Conservation (phyloP, 2,888 invertebrate genomes). For the Lepidocyrtinus sp. region DNA sequence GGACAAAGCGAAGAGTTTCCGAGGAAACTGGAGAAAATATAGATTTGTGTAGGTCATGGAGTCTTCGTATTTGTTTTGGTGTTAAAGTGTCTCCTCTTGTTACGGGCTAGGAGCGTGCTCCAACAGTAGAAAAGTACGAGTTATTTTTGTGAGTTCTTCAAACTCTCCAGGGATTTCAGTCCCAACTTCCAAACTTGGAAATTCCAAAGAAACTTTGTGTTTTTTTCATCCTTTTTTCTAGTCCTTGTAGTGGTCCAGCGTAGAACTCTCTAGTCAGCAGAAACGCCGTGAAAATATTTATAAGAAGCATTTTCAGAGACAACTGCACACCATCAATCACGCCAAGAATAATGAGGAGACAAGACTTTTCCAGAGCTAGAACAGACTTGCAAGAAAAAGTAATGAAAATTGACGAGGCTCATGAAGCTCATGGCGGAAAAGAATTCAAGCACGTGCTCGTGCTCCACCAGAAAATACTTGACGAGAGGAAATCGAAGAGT, state of each 20-base stretch:
- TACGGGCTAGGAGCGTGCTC: constrained; percentile 27
- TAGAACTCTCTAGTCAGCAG: too few relatives aligned
- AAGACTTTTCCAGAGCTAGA: constrained; percentile 58
- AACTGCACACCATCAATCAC: constrained; percentile 53
- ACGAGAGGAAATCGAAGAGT: too few relatives aligned
- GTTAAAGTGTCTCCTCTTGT: constrained; percentile 44
- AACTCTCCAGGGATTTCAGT: too few relatives aligned
- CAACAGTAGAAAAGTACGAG: too few relatives aligned
- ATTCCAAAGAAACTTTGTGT: constrained; percentile 37
- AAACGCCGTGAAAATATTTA: not conserved
- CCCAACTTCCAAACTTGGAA: too few relatives aligned
- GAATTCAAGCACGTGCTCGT: too few relatives aligned
- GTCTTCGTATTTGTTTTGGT: not conserved
- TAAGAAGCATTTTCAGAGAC: constrained; percentile 6
- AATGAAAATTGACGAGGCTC: constrained; percentile 54
- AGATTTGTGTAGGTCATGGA: constrained; percentile 11
- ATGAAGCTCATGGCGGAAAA: too few relatives aligned
- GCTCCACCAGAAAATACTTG: too few relatives aligned
- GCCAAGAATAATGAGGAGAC: constrained; percentile 47
- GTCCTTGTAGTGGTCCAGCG: too few relatives aligned
- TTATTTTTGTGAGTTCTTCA: too few relatives aligned
- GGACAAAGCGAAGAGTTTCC: too few relatives aligned
- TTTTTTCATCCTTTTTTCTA: constrained; percentile 25
- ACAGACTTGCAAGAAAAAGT: constrained; percentile 45
- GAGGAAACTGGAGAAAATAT: too few relatives aligned